Base-by-base conservation (phyloP, 1,140 invertebrate species). In the Meloidogyne exigua region DNA sequence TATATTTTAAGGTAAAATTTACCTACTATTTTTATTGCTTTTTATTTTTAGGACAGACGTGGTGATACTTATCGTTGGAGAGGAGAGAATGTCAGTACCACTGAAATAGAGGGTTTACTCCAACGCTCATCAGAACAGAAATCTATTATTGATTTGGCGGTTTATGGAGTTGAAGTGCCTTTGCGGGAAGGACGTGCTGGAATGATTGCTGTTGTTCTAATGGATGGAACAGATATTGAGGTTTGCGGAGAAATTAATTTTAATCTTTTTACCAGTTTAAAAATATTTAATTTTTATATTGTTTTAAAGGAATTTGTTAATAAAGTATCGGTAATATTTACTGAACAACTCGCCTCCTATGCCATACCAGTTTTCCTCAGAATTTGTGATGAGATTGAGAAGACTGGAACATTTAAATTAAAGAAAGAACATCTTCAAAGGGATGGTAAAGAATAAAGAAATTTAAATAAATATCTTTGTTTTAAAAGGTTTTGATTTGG, bases 11-110 rank as follows among this genome's bases (percentile, higher is more conserved):
- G 64, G 80, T 80, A 32, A 36, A 25, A 64, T 21, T 57, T 32
- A 42, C 4, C 3, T 9, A 2, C 7, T 42, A 62, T 26, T n/a
- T 57, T 2, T 21, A 71, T 49, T 28, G 23, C 15, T 28, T 32
- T 73, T 21, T 25, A 39, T 79, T 25, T 81, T 18, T 36, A 80
- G 83, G 96, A 98, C 87, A 91, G 96, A 84, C 95, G 95, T 0
- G 96, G 96, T 3, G 96, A 98, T 88, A 99, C 95, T 0, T 99
- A 95, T 90, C 91, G 96, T 49, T 87, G 85, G 86, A 93, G 94
- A 88, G 96, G 96, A 15, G 97, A 99, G 89, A 99, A 99, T 89
- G 96, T 98, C 1, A 96, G 94, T 3, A 99, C 97, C 0, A 93
- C 93, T 9, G 96, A 99, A 90, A 25, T 57, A 1, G 49, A 72